Evolutionary conservation across 2,113 vertebrate species (phyloP), one percentile per base, ranked within the genome.

Genomic region (Misgurnus anguillicaudatus): DNA sequence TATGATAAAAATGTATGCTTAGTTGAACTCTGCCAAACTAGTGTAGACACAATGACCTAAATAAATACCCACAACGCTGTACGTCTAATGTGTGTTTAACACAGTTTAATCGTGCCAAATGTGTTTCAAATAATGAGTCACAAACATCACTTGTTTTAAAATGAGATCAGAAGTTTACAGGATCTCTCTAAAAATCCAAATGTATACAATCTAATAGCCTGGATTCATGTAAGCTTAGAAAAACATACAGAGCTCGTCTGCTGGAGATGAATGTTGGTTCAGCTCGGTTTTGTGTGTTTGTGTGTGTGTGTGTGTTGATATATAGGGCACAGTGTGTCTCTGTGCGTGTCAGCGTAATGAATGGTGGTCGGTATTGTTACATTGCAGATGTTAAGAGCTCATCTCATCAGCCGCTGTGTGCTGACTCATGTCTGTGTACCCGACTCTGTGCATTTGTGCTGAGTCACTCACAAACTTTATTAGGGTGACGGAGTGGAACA

Each of bases 381-480:
- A 0, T 60, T 31, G 19, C 72, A 60, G 82, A 41, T 51, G 41
- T 45, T 47, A 21, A 42, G 41, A 74, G 21, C 41, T 24, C 62
- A 41, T 70, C 60, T 71, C 65, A 79, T 79, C 72, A 71, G n/a
- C 17, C 36, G 48, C 41, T 51, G 71, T 66, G 53, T 78, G 65
- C 66, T 70, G 77, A 76, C 57, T 79, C 72, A 64, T 80, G 48
- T 6, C 68, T 66, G 39, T 79, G 62, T 63, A 74, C 62, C 57
- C 36, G 39, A 24, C 17, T 3, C 70, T 57, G 39, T 82, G 68
- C 9, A 4, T 42, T 83, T 83, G 68, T 76, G 71, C 58, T 83
- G 73, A 71, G n/a, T 79, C 72, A 80, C 41, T 76, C 55, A 64
- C 64, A 61, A 79, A 21, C 64, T 75, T 58, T 63, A 65, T 70